Conservation (phyloP, 2,113 vertebrate genomes). For the Xiphias gladius region DNA sequence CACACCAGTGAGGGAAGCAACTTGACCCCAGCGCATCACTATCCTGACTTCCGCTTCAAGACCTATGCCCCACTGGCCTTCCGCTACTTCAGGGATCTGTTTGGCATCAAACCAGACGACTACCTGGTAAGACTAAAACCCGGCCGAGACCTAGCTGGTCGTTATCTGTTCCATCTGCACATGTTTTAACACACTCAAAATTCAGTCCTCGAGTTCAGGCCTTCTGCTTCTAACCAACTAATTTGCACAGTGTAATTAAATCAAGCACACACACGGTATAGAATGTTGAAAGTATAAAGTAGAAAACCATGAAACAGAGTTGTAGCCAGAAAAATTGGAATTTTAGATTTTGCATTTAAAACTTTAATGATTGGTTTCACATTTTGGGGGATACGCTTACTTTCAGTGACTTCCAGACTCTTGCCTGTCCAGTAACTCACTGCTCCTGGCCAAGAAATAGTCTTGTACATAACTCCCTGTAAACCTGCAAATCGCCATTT, state of each 20-base stretch:
- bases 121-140: constrained; percentile 92
- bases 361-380: background rate
- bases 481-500: background rate
- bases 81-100: constrained; percentile 98
- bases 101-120: constrained; percentile 97
- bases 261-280: background rate
- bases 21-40: constrained; percentile 97
- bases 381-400: background rate
- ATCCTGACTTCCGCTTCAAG: constrained; percentile 99
- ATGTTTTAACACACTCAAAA: background rate
- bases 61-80: constrained; percentile 97
- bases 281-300: background rate
- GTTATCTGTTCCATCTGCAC: background rate
- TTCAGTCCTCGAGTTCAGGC: background rate
- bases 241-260: background rate
- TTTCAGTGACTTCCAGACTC: background rate
- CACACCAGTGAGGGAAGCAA: constrained; percentile 94
- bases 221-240: background rate
- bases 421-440: background rate
- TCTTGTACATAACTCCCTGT: background rate
- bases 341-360: background rate
- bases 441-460: background rate
- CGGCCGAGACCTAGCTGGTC: background rate
- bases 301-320: background rate
- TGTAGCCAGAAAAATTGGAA: background rate